phyloP scores from a whole-genome alignment of 2,888 invertebrate genomes.

The Microchrysa polita region DNA sequence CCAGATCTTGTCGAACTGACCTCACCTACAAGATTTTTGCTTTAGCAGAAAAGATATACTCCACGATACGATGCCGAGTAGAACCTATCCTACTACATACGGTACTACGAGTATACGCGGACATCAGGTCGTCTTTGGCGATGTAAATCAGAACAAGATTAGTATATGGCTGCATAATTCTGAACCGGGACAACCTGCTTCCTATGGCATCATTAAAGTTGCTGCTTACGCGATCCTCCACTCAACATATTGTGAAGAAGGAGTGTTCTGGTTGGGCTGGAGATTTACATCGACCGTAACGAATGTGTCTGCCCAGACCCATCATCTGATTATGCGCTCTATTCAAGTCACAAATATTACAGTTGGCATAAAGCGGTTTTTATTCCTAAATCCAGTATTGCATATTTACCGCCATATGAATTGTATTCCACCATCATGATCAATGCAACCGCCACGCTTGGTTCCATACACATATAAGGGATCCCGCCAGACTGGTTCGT shows the following conservation, averaged over 20 bases:
- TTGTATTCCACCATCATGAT: background rate
- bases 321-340: background rate
- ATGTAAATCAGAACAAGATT: constrained; percentile 37
- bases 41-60: background rate
- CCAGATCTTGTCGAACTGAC: constrained; percentile 38
- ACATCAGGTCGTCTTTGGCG: constrained; percentile 4
- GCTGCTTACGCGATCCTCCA: too few species aligned
- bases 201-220: background rate
- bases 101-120: background rate
- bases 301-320: background rate
- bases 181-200: constrained; percentile 7
- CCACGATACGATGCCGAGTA: too few species aligned
- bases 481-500: constrained; percentile 38
- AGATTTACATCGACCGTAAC: background rate
- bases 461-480: constrained; percentile 39
- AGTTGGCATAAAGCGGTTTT: constrained; percentile 39
- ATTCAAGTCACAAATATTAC: constrained; percentile 24
- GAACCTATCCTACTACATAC: too few species aligned
- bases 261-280: constrained; percentile 12
- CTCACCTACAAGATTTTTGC: constrained; percentile 32
- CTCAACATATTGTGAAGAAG: constrained; percentile 4
- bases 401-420: constrained; percentile 13
- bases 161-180: constrained; percentile 4
- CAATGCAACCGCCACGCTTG: background rate
- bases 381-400: constrained; percentile 44